Conservation (phyloP, 2,888 invertebrate genomes). For the Oscheius onirici region DNA sequence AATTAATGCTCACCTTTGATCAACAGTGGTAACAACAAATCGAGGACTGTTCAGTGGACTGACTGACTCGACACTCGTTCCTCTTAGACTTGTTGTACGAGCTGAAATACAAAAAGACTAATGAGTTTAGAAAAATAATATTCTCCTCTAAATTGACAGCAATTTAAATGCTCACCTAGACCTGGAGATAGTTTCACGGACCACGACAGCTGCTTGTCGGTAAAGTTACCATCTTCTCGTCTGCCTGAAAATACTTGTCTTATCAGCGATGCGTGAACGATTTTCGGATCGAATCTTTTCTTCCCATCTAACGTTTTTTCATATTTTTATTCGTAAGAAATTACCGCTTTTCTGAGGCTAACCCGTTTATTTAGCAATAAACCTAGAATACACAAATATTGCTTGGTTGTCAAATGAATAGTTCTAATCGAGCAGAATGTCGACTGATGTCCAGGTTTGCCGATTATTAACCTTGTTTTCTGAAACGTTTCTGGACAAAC, state of each 20-base stretch:
- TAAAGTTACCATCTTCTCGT: conserved; percentile 13
- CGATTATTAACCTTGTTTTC: not conserved
- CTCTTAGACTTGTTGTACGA: conserved; percentile 6
- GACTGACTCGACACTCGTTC: conserved; percentile 27
- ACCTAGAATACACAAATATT: not conserved
- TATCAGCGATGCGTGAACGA: too few species aligned
- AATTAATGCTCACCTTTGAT: conserved; percentile 13
- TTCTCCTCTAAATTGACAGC: not conserved
- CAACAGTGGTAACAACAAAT: conserved; percentile 25
- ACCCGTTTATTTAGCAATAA: not conserved
- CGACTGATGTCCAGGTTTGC: too few species aligned
- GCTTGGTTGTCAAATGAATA: not conserved
- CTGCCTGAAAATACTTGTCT: conserved; percentile 22
- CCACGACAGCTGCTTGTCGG: conserved; percentile 35
- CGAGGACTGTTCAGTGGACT: conserved; percentile 32
- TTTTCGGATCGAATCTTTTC: too few species aligned
- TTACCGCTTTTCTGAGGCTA: too few species aligned
- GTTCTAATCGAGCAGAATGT: not conserved
- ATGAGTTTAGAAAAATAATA: too few species aligned
- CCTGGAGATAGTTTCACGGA: conserved; percentile 13
- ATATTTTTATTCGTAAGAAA: too few species aligned
- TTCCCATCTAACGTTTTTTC: too few species aligned
- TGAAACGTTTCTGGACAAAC: not conserved
- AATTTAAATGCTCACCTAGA: conserved; percentile 6
- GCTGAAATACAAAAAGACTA: not conserved